phyloP scores from a whole-genome alignment of 1,140 invertebrate species.

The Matsumurasca onukii region DNA sequence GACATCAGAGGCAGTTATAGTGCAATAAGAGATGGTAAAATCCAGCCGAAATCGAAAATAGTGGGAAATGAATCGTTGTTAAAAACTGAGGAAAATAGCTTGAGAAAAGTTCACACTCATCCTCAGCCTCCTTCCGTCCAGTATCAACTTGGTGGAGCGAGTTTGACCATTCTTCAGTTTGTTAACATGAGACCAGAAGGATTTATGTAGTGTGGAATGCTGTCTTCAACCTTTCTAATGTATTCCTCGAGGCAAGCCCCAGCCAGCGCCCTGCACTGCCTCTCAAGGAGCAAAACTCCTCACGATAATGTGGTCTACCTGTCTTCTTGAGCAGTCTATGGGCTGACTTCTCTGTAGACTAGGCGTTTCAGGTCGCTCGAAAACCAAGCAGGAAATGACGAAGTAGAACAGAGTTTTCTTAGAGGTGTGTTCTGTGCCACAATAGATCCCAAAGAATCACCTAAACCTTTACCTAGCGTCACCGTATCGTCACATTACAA shows the following conservation, averaged over 20 bases:
- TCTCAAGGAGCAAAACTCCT: neutral
- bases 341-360: neutral
- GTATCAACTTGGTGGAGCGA: neutral
- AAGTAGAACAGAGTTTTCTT: too few relatives aligned
- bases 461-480: too few relatives aligned
- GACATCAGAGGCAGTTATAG: neutral
- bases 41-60: neutral
- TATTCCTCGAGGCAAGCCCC: neutral
- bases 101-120: neutral
- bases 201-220: neutral
- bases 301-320: neutral
- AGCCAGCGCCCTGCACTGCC: neutral
- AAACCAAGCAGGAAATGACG: neutral
- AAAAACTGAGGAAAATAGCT: neutral
- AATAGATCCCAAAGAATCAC: neutral
- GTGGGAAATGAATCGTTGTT: neutral
- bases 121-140: neutral
- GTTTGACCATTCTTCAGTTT: neutral
- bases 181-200: neutral
- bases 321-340: neutral
- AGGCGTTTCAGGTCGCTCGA: neutral
- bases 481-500: too few relatives aligned
- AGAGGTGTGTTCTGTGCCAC: neutral
- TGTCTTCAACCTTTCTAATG: neutral
- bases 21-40: constrained; percentile 14